Evolutionary conservation across 2,113 vertebrate species (phyloP).

Genomic region (Tachysurus vachellii): DNA sequence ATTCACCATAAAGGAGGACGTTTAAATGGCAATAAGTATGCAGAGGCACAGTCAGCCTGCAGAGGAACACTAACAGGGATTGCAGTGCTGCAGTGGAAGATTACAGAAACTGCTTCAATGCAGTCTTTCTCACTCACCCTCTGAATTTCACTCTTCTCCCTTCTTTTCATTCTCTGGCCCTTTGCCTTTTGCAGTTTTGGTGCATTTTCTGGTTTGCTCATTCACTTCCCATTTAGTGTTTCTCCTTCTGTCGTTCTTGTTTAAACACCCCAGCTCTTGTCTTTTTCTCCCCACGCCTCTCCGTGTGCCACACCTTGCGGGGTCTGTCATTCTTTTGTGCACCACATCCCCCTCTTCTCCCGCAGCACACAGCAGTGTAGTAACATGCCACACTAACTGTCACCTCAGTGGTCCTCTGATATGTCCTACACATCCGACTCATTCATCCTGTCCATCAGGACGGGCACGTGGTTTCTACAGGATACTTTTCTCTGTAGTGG

Average conservation of each 20-base stretch:
- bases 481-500: not conserved
- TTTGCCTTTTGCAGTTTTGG: not conserved
- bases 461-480: not conserved
- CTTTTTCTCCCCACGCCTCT: not conserved
- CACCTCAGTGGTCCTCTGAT: not conserved
- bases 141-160: not conserved
- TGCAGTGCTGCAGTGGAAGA: slow-evolving; percentile 44
- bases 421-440: no score
- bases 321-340: slow-evolving; percentile 9
- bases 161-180: not conserved
- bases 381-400: not conserved
- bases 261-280: not conserved
- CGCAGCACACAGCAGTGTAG: not conserved
- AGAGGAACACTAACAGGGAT: slow-evolving; percentile 43
- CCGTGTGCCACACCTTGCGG: slow-evolving; percentile 37
- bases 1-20: slow-evolving; percentile 29
- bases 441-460: not conserved
- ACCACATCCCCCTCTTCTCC: not conserved
- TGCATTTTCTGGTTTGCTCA: slow-evolving; percentile 8
- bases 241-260: not conserved
- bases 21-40: slow-evolving; percentile 43
- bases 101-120: slow-evolving; percentile 26
- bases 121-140: slow-evolving; percentile 9
- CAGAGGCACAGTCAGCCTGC: slow-evolving; percentile 14
- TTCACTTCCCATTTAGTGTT: not conserved